Evolutionary conservation across 2,113 vertebrate species (phyloP).

Genomic region (Oreochromis tanganicae): DNA sequence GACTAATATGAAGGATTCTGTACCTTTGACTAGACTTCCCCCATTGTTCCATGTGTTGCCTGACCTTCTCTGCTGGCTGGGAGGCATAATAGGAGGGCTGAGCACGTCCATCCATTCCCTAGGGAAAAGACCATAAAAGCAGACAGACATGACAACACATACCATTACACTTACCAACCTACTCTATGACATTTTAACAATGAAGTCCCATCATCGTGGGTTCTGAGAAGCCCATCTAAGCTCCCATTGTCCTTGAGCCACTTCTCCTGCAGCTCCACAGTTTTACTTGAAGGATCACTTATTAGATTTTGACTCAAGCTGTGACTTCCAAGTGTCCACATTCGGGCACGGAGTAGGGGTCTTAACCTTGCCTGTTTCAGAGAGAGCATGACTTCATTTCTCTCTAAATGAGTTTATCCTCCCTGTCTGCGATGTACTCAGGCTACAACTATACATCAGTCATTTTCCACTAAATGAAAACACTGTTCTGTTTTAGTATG

Average conservation of each 20-base stretch:
- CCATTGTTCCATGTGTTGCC: constrained; percentile 31
- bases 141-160: constrained; percentile 55
- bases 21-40: constrained; percentile 56
- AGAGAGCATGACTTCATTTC: constrained; percentile 35
- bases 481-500: constrained; percentile 12
- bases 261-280: constrained; percentile 26
- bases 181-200: constrained; percentile 54
- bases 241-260: constrained; percentile 58
- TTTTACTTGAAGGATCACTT: constrained; percentile 62
- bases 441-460: constrained; percentile 28
- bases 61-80: constrained; percentile 60
- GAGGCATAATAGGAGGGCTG: constrained; percentile 72
- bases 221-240: constrained; percentile 44
- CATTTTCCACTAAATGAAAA: constrained; percentile 31
- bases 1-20: constrained; percentile 33
- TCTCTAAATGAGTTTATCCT: constrained; percentile 49
- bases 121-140: constrained; percentile 48
- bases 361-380: constrained; percentile 51
- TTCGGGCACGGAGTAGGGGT: constrained; percentile 40
- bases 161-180: constrained; percentile 43
- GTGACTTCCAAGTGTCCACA: constrained; percentile 55
- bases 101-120: constrained; percentile 76
- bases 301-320: constrained; percentile 58
- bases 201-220: constrained; percentile 42
- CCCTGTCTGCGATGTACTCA: not conserved